phyloP scores from a whole-genome alignment of 1,140 invertebrate species.

The Saccostrea echinata region DNA sequence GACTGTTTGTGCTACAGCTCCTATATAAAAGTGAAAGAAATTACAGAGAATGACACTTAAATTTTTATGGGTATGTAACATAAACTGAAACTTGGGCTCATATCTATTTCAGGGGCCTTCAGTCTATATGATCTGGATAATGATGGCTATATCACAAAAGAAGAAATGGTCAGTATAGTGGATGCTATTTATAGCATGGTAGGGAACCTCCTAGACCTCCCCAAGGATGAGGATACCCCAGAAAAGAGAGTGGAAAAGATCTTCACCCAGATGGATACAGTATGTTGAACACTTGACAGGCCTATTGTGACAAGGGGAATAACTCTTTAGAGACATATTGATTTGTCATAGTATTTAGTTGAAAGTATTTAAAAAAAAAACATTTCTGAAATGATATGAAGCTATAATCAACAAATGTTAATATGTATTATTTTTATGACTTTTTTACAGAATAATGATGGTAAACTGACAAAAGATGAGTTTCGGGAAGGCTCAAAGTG shows the following conservation, averaged over 20 bases:
- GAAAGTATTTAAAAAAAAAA: too few relatives aligned
- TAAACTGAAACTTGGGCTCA: too few relatives aligned
- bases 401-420: too few relatives aligned
- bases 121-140: constrained; percentile 98
- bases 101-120: constrained; percentile 96
- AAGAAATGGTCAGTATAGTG: constrained; percentile 99
- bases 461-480: constrained; percentile 97
- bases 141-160: constrained; percentile 97
- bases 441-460: constrained; percentile 92
- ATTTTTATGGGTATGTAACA: too few relatives aligned
- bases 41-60: too few relatives aligned
- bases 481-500: constrained; percentile 99
- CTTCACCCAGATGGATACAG: constrained; percentile 79
- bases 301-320: neutral
- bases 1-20: too few relatives aligned
- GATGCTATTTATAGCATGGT: constrained; percentile 99
- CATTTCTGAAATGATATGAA: too few relatives aligned
- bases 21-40: too few relatives aligned
- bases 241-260: constrained; percentile 82
- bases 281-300: neutral
- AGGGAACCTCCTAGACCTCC: constrained; percentile 91
- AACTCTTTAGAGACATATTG: neutral
- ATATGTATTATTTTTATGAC: neutral
- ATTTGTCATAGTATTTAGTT: too few relatives aligned
- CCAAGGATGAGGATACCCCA: constrained; percentile 92